phyloP scores from a whole-genome alignment of 2,113 vertebrate species.

The Limanda limanda region DNA sequence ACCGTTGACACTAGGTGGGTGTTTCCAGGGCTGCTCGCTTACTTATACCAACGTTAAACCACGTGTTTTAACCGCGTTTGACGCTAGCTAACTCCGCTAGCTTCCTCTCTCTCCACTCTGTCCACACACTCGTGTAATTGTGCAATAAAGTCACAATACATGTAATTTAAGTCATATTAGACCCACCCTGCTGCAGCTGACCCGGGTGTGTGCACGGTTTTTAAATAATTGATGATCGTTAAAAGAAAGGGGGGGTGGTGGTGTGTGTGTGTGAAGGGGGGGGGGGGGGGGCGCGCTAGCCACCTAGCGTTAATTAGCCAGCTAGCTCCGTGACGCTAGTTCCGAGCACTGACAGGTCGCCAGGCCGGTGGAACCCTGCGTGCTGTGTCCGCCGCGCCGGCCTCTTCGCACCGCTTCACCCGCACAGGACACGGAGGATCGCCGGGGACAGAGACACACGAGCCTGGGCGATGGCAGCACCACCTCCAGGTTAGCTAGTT shows the following conservation, averaged over 20 bases:
- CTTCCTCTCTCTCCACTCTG: neutral
- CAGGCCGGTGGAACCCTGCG: slow-evolving; percentile 46
- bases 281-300: too few species aligned
- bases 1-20: rapidly evolving
- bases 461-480: slow-evolving; percentile 62
- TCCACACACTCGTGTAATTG: too few species aligned
- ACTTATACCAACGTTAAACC: neutral
- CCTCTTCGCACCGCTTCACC: slow-evolving; percentile 51
- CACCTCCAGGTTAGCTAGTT: slow-evolving; percentile 60
- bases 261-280: too few species aligned
- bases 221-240: neutral
- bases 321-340: slow-evolving; percentile 52
- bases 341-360: slow-evolving; percentile 58
- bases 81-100: neutral
- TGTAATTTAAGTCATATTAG: too few species aligned
- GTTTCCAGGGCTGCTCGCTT: rapidly evolving
- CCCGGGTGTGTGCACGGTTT: neutral
- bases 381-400: slow-evolving; percentile 68
- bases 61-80: neutral
- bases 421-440: slow-evolving; percentile 62
- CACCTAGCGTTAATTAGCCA: slow-evolving; percentile 33
- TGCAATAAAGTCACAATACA: neutral
- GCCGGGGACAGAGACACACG: slow-evolving; percentile 45
- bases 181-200: neutral
- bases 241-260: neutral